Evolutionary conservation across 2,888 invertebrate genomes (phyloP).

Genomic region (Dryobotodes eremita): DNA sequence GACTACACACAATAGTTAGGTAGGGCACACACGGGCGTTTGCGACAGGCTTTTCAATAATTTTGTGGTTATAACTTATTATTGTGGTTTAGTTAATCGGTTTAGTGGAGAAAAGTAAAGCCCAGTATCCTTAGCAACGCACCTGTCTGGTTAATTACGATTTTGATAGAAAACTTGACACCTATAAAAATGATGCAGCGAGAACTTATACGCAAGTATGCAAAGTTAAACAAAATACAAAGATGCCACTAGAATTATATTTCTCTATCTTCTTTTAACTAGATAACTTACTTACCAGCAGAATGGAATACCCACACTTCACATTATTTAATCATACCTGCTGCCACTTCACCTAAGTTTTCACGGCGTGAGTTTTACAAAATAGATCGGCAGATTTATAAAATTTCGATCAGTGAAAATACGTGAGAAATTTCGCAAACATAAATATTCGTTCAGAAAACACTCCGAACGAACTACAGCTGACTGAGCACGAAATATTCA

Average conservation of each 20-base stretch:
- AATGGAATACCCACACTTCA: neutral
- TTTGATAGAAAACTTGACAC: neutral
- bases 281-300: neutral
- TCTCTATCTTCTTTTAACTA: neutral
- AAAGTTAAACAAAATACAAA: neutral
- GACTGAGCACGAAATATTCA: conserved; percentile 11
- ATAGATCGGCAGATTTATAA: neutral
- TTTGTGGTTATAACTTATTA: neutral
- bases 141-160: neutral
- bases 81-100: neutral
- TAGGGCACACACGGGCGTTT: conserved; percentile 63
- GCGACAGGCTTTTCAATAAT: neutral
- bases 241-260: neutral
- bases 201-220: too few species aligned
- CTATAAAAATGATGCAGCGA: neutral
- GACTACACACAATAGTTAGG: conserved; percentile 60
- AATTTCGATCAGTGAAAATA: neutral
- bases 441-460: neutral
- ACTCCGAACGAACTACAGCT: neutral
- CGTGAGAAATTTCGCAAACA: neutral
- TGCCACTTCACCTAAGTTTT: too few species aligned
- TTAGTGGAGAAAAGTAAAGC: neutral
- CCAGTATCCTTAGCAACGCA: neutral
- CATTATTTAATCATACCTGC: neutral
- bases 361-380: too few species aligned